phyloP scores from a whole-genome alignment of 35 echinoderm and acorn worm genomes.

The Hemicentrotus pulcherrimus region DNA sequence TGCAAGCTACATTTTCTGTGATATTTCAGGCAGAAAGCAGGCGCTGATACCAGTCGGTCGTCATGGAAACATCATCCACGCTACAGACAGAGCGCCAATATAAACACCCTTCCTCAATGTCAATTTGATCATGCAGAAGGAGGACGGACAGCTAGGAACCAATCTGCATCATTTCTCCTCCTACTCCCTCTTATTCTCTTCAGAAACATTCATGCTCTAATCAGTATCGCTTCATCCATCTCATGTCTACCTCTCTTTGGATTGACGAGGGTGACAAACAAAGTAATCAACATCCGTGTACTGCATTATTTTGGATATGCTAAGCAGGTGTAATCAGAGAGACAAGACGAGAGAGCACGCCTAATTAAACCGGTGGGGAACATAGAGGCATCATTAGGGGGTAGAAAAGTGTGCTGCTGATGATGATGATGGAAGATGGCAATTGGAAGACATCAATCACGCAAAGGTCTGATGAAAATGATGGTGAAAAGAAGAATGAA shows the following conservation, averaged over 20 bases:
- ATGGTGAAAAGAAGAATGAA: neutral
- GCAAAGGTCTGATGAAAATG: neutral
- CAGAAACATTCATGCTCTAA: neutral
- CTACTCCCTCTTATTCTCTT: neutral
- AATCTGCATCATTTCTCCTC: neutral
- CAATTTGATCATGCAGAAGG: neutral
- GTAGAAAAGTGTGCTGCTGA: neutral
- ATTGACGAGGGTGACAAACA: neutral
- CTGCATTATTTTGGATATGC: neutral
- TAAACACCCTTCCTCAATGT: neutral
- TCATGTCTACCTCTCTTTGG: neutral
- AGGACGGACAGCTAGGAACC: neutral
- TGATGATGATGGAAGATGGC: neutral
- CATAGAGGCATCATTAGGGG: neutral
- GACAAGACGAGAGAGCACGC: neutral
- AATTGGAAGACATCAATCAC: neutral
- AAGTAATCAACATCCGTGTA: neutral
- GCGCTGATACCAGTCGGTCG: neutral
- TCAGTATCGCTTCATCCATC: neutral
- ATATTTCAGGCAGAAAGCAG: neutral
- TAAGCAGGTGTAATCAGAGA: slow-evolving; percentile 17
- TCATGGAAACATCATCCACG: neutral
- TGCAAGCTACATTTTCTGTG: neutral
- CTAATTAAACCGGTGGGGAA: neutral
- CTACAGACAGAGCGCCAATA: neutral